phyloP scores from a whole-genome alignment of 2,888 invertebrate species.

The Cryptophagus acutangulus region DNA sequence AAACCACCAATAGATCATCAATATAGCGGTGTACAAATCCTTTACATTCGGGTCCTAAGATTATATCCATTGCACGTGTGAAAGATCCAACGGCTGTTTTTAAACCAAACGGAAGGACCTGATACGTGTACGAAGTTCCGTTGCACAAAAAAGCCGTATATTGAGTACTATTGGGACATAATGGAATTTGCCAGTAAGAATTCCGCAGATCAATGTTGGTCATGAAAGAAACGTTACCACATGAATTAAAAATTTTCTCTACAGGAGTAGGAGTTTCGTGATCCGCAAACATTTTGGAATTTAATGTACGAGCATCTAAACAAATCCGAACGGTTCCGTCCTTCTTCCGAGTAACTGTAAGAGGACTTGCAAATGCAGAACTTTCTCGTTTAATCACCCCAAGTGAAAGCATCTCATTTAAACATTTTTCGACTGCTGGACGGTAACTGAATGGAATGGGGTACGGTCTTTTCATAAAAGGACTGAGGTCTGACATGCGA shows the following conservation, averaged over 20 bases:
- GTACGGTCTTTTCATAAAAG: constrained; percentile 28
- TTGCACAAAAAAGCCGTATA: constrained; percentile 13
- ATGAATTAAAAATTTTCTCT: constrained; percentile 20
- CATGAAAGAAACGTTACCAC: constrained; percentile 4
- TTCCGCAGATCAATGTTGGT: constrained; percentile 11
- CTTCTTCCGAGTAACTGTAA: constrained; percentile 19
- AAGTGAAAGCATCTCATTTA: constrained; percentile 28
- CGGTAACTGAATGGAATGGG: constrained; percentile 31
- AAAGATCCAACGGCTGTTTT: constrained; percentile 12
- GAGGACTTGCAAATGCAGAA: constrained; percentile 27
- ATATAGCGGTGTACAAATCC: constrained; percentile 30
- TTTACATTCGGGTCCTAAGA: constrained; percentile 11
- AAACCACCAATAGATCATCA: constrained; percentile 34
- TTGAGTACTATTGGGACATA: constrained; percentile 8
- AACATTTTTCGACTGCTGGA: constrained; percentile 24
- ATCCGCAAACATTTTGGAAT: constrained; percentile 31
- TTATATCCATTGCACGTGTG: constrained; percentile 9
- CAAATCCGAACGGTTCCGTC: constrained; percentile 29
- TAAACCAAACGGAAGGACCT: constrained; percentile 12
- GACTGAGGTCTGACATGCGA: constrained; percentile 19
- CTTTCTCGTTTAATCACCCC: constrained; percentile 32
- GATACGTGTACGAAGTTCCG: constrained; percentile 11
- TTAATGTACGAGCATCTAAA: constrained; percentile 33
- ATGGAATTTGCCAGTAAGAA: constrained; percentile 17
- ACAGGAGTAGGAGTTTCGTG: constrained; percentile 23